Evolutionary conservation across 2,888 invertebrate genomes (phyloP), one percentile per base, ranked within the genome.

Genomic region (Apantesis nais): DNA sequence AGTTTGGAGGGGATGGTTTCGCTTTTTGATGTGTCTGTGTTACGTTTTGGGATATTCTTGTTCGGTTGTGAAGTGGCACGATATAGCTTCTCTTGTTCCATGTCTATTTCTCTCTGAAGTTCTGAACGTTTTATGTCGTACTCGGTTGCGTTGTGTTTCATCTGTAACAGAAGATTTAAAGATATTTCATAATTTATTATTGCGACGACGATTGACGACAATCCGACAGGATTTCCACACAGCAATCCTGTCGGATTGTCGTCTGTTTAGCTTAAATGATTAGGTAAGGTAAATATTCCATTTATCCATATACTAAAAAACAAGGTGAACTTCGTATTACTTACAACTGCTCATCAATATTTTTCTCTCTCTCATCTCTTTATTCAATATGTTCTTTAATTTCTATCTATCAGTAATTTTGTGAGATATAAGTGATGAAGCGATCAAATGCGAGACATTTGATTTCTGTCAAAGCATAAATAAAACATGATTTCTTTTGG

Each of bases 111-210:
- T 61, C 90, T 89, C 74, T 96, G 95, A 25, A 96, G 84, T 9
- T 93, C 92, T 48, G 91, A 90, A 75, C 95, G 93, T 77, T 94
- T 94, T 39, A 86, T 86, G 67, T 95, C 87, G 81, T 94, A 95
- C 58, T 96, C 95, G 63, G 89, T 89, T 52, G 94, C 88, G 83
- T 93, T 94, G 76, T 95, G 90, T 81, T 93, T 91, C 83, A 95
- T 93, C 96, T 96, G 90, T 22, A 85, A 89, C 67, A 64, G 1
- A 73, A 31, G 70, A n/a, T 44, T 37, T 8, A 3, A 37, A 29
- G 14, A 25, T 25, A n/a, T n/a, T n/a, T n/a, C n/a, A n/a, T n/a
- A n/a, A n/a, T n/a, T n/a, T n/a, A n/a, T n/a, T n/a, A n/a, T n/a
- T n/a, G n/a, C n/a, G n/a, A n/a, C n/a, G n/a, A n/a, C n/a, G n/a